These are phyloP conservation scores for Dipodomys stephensi DNA, from an alignment of 2,113 vertebrate species.

Conservation along the genomic window DNA sequence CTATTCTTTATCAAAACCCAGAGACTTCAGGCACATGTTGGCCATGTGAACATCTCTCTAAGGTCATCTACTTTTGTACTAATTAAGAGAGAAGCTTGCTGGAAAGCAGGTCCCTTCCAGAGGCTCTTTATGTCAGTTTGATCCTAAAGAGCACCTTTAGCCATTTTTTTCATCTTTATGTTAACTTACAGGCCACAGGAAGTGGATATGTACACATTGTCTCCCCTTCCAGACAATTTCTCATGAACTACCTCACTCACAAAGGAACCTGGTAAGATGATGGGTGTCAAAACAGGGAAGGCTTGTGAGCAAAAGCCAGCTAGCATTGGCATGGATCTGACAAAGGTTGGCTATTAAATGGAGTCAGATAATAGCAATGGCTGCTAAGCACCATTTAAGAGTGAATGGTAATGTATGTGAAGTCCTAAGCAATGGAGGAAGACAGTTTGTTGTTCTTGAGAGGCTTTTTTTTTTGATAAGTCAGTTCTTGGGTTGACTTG, in stretches of 20 bases:
- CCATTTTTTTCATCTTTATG: not conserved
- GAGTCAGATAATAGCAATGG: not conserved
- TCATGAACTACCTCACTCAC: accelerated
- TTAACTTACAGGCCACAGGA: accelerated
- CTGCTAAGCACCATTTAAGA: not conserved
- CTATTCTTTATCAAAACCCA: not conserved
- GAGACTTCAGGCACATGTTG: not conserved
- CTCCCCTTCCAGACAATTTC: accelerated
- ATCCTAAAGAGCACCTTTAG: not conserved
- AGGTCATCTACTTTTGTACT: not conserved
- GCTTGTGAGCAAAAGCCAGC: not conserved
- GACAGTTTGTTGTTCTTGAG: not conserved
- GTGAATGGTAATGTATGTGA: not conserved
- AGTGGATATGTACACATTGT: accelerated
- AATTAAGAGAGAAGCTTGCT: not conserved
- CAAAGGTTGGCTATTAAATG: not conserved
- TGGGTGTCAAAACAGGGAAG: not conserved
- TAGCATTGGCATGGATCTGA: not conserved
- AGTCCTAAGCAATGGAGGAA: not conserved
- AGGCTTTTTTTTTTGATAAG: not conserved
- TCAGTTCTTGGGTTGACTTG: not conserved
- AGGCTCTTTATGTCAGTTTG: not conserved
- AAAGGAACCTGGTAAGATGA: accelerated
- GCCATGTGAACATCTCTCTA: not conserved
- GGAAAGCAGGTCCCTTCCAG: not conserved